A percentile compares a stretch with the other conserved stretches of the same genome.
Conservation (phyloP, 2,113 vertebrate species). For the Cyphomyrus plagiostoma region DNA sequence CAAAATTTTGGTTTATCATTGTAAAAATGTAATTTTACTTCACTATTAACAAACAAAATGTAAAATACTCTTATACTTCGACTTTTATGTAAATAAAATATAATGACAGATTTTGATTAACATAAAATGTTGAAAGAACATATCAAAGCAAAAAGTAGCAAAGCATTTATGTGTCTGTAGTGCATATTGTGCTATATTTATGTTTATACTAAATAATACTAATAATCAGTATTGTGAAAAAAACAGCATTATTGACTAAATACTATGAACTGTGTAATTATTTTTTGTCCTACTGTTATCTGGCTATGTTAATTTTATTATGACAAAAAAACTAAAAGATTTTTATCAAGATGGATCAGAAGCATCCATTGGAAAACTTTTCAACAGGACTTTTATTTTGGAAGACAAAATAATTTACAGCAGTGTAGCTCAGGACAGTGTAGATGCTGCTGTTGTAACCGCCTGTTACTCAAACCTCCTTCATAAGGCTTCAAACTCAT, state of each 20-base stretch:
- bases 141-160: background rate
- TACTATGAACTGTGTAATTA: background rate
- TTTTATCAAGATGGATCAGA: background rate
- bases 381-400: background rate
- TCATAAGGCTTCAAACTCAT: constrained; percentile 95
- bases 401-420: background rate
- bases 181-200: background rate
- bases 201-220: background rate
- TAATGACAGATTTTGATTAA: background rate
- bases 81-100: background rate
- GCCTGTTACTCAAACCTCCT: background rate
- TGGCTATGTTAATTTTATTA: background rate
- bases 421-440: background rate
- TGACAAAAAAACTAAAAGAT: background rate
- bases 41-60: background rate
- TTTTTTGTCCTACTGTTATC: background rate
- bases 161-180: background rate
- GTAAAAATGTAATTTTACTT: background rate
- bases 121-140: background rate
- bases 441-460: background rate
- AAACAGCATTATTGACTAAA: background rate
- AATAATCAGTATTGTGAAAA: background rate
- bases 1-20: background rate
- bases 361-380: background rate
- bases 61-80: background rate